Evolutionary conservation across 2,888 invertebrate genomes (phyloP), one percentile per base, ranked within the genome.

Genomic region (Dynastes maya): DNA sequence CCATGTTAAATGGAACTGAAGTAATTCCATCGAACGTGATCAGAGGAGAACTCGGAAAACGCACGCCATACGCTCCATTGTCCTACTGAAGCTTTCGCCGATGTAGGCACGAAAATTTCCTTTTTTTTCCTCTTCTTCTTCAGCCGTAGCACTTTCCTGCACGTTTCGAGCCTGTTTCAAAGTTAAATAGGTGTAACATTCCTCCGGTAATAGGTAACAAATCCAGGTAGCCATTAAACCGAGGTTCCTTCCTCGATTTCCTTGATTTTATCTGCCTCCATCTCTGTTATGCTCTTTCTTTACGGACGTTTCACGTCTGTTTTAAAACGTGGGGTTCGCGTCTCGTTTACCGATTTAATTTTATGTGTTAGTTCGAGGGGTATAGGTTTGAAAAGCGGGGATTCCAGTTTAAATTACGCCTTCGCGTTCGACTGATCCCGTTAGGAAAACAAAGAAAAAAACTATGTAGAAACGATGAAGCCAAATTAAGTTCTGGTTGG

Each of bases 101-200:
- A n/a, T 45, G 22, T 63, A 76, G 65, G 22, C 65, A 67, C 55
- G 58, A 67, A 61, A 65, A 53, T 79, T 85, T 85, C 81, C 82
- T 84, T 85, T 85, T 84, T 86, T 84, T 83, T 83, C 83, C 32
- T 49, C 29, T 22, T 22, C 55, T 55, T 1, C 22, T 22, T 55
- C 55, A 2, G 8, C 55, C 22, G 22, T 55, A 55, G 22, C 11
- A 29, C 27, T 51, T 68, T 49, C 51, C 27, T 22, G 84, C 82
- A 85, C 87, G 86, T 87, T 45, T 74, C 72, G 27, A 58, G 61
- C 40, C 61, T 61, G 72, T 63, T 74, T 88, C 86, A 86, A 86
- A 88, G 87, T 88, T 88, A 88, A 89, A 89, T 88, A 88, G 88
- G 89, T 88, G 88, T 88, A 88, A 89, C 88, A 88, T 89, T 88